Evolutionary conservation across 2,797 vertebrate genomes (phyloP).

Genomic region (Gobio occitaniae): DNA sequence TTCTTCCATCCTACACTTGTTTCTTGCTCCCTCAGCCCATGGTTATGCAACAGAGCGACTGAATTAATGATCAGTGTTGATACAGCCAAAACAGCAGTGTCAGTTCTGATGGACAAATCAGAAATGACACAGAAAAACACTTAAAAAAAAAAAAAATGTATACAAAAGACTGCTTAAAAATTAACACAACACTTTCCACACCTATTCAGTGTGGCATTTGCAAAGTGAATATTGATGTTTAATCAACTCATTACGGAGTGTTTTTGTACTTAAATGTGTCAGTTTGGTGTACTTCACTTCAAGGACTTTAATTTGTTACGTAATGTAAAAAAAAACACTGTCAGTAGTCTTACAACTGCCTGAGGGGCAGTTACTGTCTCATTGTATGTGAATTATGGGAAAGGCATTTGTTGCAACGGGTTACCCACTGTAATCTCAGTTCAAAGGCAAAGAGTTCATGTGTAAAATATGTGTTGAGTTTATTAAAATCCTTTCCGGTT

Average conservation of each 20-base stretch:
- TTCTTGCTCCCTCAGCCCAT: neutral
- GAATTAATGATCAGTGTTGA: conserved; percentile 29
- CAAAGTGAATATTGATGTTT: neutral
- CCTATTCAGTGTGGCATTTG: neutral
- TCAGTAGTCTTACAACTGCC: neutral
- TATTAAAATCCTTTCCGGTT: neutral
- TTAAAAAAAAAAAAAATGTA: too few species aligned
- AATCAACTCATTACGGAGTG: neutral
- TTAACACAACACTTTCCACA: neutral
- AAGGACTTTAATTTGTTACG: neutral
- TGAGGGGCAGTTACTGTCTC: neutral
- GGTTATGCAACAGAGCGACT: conserved; percentile 5
- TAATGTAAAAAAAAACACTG: neutral
- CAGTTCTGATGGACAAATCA: neutral
- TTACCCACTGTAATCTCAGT: neutral
- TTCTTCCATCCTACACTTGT: conserved; percentile 8
- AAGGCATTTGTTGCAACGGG: neutral
- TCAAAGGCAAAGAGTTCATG: neutral
- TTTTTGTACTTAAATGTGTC: neutral
- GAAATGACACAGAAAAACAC: neutral
- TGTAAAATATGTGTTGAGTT: neutral
- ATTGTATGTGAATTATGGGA: neutral
- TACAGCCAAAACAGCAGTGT: neutral
- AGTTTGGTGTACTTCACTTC: neutral
- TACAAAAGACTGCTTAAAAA: neutral